These are phyloP conservation scores for Scaptomyza reducta DNA, from an alignment of 2,888 invertebrate genomes.

Conservation along the genomic window DNA sequence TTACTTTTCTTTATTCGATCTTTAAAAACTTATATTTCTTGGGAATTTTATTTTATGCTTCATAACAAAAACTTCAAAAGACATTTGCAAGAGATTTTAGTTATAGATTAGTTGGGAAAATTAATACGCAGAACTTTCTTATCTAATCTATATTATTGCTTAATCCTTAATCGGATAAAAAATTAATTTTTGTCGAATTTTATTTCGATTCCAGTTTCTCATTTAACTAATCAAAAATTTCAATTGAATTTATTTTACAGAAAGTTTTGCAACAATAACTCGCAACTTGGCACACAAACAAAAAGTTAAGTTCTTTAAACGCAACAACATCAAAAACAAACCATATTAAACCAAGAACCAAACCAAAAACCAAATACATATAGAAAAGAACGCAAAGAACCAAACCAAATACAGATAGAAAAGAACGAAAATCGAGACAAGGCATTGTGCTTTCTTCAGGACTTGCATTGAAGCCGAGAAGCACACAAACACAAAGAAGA, in stretches of 20 bases:
- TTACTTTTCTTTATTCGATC: neutral
- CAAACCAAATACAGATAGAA: constrained; percentile 2
- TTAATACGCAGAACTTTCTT: too few relatives aligned
- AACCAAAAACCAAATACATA: neutral
- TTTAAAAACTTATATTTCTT: neutral
- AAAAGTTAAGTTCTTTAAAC: constrained; percentile 4
- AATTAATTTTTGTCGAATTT: neutral
- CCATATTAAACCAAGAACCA: neutral
- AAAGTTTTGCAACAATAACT: neutral
- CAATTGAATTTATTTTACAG: neutral
- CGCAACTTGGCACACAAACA: constrained; percentile 3
- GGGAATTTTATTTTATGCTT: neutral
- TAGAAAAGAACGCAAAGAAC: too few relatives aligned
- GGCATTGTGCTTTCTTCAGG: constrained; percentile 21
- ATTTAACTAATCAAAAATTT: neutral
- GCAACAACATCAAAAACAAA: neutral
- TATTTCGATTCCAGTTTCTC: too few relatives aligned
- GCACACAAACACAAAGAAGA: neutral
- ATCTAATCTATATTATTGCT: too few relatives aligned
- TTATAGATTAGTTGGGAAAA: too few relatives aligned
- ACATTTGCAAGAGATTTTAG: too few relatives aligned
- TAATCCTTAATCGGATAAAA: neutral
- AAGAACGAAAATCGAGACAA: constrained; percentile 4
- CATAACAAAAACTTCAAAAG: neutral
- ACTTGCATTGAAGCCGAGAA: constrained; percentile 33